These are phyloP conservation scores for Tipula vernalis DNA, from an alignment of 2,888 invertebrate species.

Conservation along the genomic window DNA sequence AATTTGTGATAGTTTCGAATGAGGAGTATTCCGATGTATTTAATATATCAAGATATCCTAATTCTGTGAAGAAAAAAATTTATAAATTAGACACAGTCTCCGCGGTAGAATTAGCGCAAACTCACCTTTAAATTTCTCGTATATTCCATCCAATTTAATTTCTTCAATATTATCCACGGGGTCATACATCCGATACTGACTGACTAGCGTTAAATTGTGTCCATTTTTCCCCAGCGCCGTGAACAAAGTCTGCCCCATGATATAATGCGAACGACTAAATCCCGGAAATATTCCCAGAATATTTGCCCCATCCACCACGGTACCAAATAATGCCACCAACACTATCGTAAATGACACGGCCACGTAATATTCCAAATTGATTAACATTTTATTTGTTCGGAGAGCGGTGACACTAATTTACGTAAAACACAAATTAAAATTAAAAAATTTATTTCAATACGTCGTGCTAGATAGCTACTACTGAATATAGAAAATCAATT, in stretches of 20 bases:
- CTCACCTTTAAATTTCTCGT: slow-evolving; percentile 22
- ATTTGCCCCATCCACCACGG: slow-evolving; percentile 21
- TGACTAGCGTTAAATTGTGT: slow-evolving; percentile 28
- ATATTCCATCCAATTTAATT: slow-evolving; percentile 27
- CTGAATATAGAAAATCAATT: not conserved
- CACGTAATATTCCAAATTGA: not conserved
- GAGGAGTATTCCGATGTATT: slow-evolving; percentile 24
- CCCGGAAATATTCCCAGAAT: slow-evolving; percentile 32
- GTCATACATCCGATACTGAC: slow-evolving; percentile 23
- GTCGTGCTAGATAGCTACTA: not conserved
- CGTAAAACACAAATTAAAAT: not conserved
- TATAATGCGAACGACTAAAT: slow-evolving; percentile 32
- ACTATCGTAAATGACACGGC: not conserved
- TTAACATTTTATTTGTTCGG: not conserved
- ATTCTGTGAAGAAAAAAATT: not conserved
- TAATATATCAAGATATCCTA: not conserved
- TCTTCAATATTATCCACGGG: slow-evolving; percentile 24
- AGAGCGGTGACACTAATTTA: not conserved
- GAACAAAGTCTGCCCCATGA: slow-evolving; percentile 28
- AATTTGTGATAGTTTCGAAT: slow-evolving; percentile 30
- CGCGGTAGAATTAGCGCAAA: not conserved
- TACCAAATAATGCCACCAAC: not conserved
- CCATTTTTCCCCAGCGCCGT: slow-evolving; percentile 24
- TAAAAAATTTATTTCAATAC: not conserved
- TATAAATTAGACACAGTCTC: not conserved